Percentiles rank a stretch among this genome's conserved stretches.
These are phyloP conservation scores for Xiphophorus birchmanni DNA, from an alignment of 2,797 vertebrate genomes.

Conservation along the genomic window DNA sequence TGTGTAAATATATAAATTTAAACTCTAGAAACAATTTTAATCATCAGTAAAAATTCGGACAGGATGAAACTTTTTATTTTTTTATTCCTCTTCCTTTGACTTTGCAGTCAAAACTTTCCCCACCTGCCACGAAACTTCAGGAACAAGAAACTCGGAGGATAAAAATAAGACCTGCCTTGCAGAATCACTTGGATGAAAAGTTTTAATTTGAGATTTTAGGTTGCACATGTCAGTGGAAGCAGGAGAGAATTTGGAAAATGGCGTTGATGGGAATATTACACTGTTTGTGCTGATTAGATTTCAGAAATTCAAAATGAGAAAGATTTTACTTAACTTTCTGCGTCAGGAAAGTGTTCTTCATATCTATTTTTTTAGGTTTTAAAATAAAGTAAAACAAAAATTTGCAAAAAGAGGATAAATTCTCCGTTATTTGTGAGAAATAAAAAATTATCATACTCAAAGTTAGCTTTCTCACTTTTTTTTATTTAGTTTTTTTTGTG, in stretches of 20 bases:
- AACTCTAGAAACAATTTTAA: conserved; percentile 23
- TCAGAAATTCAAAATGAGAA: neutral
- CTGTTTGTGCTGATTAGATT: neutral
- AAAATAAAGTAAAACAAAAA: neutral
- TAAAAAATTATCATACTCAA: no score
- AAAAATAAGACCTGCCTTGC: conserved; percentile 10
- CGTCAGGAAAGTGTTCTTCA: no score
- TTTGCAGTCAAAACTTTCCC: conserved; percentile 54
- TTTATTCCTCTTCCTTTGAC: conserved; percentile 14
- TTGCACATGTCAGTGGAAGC: neutral
- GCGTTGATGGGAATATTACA: neutral
- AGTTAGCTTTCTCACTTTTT: no score
- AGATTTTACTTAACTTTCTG: neutral
- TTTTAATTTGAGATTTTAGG: conserved; percentile 16
- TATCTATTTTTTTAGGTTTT: neutral
- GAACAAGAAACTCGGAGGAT: conserved; percentile 6
- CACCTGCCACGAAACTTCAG: conserved; percentile 23
- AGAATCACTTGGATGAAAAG: neutral
- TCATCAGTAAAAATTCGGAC: conserved; percentile 32
- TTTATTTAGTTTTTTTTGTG: no score
- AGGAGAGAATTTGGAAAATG: neutral
- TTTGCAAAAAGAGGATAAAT: neutral
- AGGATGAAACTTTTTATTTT: conserved; percentile 35
- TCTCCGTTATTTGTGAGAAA: neutral
- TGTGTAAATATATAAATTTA: conserved; percentile 7